Evolutionary conservation across 2,113 vertebrate genomes (phyloP).

Genomic region (Rhabdomys dilectus): DNA sequence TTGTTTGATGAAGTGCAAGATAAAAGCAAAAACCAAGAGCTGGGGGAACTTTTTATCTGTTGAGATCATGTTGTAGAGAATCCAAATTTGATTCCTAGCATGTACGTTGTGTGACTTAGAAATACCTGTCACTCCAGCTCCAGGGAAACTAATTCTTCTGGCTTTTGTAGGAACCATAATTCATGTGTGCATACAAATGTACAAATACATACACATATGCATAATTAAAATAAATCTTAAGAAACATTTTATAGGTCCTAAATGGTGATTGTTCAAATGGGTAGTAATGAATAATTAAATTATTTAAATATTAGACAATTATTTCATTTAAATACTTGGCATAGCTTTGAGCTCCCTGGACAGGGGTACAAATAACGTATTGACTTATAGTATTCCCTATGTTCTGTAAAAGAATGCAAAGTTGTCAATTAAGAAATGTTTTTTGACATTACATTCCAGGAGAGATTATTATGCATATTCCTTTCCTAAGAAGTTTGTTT

Average conservation of each 20-base stretch:
- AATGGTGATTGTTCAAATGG: background rate
- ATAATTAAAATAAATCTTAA: background rate
- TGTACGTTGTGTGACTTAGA: background rate
- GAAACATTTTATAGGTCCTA: background rate
- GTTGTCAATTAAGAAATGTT: background rate
- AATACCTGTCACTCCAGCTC: background rate
- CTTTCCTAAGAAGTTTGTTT: background rate
- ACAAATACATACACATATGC: background rate
- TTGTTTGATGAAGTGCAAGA: constrained; percentile 25
- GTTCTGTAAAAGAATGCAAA: background rate
- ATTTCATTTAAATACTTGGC: constrained; percentile 1
- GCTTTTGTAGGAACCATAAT: background rate
- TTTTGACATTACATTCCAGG: constrained; percentile 9
- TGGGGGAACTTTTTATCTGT: background rate
- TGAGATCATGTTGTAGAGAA: background rate
- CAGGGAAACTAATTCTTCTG: background rate
- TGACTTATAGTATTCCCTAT: background rate
- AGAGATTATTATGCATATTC: constrained; percentile 18
- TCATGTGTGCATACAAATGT: background rate
- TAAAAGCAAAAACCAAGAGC: background rate
- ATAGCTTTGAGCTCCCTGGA: background rate
- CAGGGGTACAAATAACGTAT: background rate
- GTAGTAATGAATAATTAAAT: background rate
- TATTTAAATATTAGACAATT: constrained; percentile 1
- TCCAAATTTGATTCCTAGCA: background rate